A percentile compares a stretch with the other conserved stretches of the same genome.
Evolutionary conservation across 1,140 invertebrate genomes (phyloP).

Genomic region (Bombus picipes): DNA sequence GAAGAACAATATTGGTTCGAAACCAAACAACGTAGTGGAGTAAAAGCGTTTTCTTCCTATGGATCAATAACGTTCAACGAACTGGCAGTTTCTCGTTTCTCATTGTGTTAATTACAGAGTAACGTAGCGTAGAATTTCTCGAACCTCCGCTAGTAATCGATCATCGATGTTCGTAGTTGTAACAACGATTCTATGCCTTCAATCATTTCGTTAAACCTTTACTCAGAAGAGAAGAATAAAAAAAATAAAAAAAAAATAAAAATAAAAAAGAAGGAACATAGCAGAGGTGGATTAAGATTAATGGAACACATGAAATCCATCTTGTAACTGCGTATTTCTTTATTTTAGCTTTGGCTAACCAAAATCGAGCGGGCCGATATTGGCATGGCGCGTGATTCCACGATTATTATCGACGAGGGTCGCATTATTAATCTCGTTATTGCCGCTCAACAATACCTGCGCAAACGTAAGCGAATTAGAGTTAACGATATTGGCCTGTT

Average conservation of each 20-base stretch:
- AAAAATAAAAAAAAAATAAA: no score
- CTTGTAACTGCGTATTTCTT: slow-evolving; percentile 1
- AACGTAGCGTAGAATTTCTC: background rate
- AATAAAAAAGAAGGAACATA: background rate
- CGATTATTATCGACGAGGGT: slow-evolving; percentile 62
- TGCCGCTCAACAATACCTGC: slow-evolving; percentile 37
- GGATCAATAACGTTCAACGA: slow-evolving; percentile 21
- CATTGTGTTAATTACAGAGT: slow-evolving; percentile 26
- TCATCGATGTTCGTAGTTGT: slow-evolving; percentile 3
- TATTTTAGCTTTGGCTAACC: slow-evolving; percentile 14
- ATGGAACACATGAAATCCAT: background rate
- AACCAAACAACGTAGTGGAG: background rate
- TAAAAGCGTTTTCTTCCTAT: background rate
- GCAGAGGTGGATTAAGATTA: background rate
- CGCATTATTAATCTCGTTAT: slow-evolving; percentile 67
- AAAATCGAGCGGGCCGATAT: slow-evolving; percentile 53
- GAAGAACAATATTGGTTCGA: background rate
- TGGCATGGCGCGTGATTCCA: slow-evolving; percentile 56
- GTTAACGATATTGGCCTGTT: slow-evolving; percentile 61
- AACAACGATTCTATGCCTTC: background rate
- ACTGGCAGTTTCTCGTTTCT: slow-evolving; percentile 3
- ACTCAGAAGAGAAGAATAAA: background rate
- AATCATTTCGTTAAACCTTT: background rate
- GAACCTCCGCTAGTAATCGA: slow-evolving; percentile 8
- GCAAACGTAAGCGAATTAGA: slow-evolving; percentile 59